Conservation (phyloP, 2,797 vertebrate species). For the Podarcis siculus region DNA sequence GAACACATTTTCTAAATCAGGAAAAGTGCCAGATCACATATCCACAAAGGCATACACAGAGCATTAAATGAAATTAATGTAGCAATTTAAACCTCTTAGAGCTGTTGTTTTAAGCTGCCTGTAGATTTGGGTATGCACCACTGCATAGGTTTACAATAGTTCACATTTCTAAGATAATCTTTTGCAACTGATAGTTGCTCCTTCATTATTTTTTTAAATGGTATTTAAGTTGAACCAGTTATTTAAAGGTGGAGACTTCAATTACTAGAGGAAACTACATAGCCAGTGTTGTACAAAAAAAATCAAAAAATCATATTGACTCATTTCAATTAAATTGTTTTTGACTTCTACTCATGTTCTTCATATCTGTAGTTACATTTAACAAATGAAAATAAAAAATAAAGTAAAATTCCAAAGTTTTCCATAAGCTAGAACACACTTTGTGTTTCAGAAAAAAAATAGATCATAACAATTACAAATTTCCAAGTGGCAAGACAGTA, state of each 20-base stretch:
- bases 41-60: not conserved
- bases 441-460: not conserved
- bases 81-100: conserved; percentile 4
- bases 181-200: conserved; percentile 12
- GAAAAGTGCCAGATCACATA: conserved; percentile 8
- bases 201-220: conserved; percentile 1
- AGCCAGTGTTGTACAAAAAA: not conserved
- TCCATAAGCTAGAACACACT: not conserved
- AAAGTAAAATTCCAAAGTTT: not conserved
- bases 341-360: not conserved
- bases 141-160: conserved; percentile 25
- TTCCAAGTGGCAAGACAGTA: not conserved
- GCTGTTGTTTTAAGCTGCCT: conserved; percentile 21
- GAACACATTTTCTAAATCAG: conserved; percentile 3
- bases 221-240: not conserved
- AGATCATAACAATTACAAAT: not conserved
- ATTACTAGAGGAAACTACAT: not conserved
- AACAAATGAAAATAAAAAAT: not conserved
- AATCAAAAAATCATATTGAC: not conserved
- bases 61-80: not conserved
- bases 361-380: not conserved
- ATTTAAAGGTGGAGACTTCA: not conserved
- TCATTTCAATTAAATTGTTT: not conserved
- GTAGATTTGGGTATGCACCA: not conserved
- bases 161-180: conserved; percentile 11